Evolutionary conservation across 2,888 invertebrate species (phyloP).

Genomic region (Ephialtes manifestator): DNA sequence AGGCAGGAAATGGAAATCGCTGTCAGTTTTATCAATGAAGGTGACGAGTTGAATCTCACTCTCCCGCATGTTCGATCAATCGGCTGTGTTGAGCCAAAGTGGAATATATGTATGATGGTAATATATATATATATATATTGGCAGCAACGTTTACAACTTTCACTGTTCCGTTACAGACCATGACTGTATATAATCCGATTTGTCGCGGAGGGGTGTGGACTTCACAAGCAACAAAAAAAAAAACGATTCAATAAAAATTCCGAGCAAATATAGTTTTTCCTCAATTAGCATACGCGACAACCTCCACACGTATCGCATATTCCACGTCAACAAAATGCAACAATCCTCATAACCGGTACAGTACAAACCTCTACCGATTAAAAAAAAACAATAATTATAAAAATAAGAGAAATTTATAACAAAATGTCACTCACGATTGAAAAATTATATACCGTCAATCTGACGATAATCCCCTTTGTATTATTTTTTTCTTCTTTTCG

Average conservation of each 20-base stretch:
- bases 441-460: slow-evolving; percentile 42
- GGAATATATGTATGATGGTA: slow-evolving; percentile 40
- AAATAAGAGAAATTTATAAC: slow-evolving; percentile 16
- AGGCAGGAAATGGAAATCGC: not conserved
- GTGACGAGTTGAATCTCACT: slow-evolving; percentile 35
- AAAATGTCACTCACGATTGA: slow-evolving; percentile 62
- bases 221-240: slow-evolving; percentile 30
- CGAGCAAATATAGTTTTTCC: slow-evolving; percentile 53
- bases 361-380: not conserved
- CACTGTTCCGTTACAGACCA: slow-evolving; percentile 75
- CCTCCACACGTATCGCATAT: not conserved
- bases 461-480: slow-evolving; percentile 6
- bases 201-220: slow-evolving; percentile 43
- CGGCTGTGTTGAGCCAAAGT: slow-evolving; percentile 27
- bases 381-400: not conserved
- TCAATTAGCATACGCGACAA: slow-evolving; percentile 46
- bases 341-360: not conserved
- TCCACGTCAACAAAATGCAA: slow-evolving; percentile 1
- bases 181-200: slow-evolving; percentile 68
- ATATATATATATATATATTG: slow-evolving; percentile 64
- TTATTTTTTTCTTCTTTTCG: slow-evolving; percentile 1
- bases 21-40: slow-evolving; percentile 29
- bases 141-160: slow-evolving; percentile 75
- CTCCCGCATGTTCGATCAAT: slow-evolving; percentile 49
- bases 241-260: slow-evolving; percentile 40